Conservation (phyloP, 2,113 vertebrate species). For the Diadophis punctatus region DNA sequence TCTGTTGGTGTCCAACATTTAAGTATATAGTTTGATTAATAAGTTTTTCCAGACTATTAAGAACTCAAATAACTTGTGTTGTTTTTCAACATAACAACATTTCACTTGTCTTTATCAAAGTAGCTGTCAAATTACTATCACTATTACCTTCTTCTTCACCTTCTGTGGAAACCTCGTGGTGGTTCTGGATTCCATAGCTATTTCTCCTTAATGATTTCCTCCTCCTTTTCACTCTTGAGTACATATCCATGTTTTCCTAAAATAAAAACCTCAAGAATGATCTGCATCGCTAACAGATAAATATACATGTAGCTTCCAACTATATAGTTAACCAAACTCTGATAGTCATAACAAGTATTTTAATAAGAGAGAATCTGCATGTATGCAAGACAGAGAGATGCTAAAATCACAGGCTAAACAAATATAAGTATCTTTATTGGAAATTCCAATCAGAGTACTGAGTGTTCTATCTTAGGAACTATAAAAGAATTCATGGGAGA, state of each 20-base stretch:
- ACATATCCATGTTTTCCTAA: constrained; percentile 99
- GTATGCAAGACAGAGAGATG: background rate
- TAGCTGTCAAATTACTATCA: constrained; percentile 51
- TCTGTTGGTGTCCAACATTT: background rate
- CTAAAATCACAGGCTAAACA: background rate
- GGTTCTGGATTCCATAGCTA: constrained; percentile 88
- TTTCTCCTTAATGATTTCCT: constrained; percentile 91
- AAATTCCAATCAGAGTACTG: background rate
- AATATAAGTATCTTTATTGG: background rate
- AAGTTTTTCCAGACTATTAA: background rate
- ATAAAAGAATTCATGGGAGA: background rate
- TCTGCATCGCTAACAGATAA: background rate
- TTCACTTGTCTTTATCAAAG: rapidly evolving
- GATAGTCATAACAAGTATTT: background rate
- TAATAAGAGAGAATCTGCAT: background rate
- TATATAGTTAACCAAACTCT: background rate
- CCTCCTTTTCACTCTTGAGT: constrained; percentile 94
- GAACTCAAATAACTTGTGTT: background rate
- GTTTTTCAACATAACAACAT: background rate
- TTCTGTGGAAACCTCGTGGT: constrained; percentile 92
- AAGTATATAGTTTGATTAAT: background rate
- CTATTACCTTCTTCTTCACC: constrained; percentile 86
- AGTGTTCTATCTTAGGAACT: background rate
- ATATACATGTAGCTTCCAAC: background rate
- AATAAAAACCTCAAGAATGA: constrained; percentile 17